phyloP scores from a whole-genome alignment of 2,113 vertebrate species.

The Pangasianodon gigas region DNA sequence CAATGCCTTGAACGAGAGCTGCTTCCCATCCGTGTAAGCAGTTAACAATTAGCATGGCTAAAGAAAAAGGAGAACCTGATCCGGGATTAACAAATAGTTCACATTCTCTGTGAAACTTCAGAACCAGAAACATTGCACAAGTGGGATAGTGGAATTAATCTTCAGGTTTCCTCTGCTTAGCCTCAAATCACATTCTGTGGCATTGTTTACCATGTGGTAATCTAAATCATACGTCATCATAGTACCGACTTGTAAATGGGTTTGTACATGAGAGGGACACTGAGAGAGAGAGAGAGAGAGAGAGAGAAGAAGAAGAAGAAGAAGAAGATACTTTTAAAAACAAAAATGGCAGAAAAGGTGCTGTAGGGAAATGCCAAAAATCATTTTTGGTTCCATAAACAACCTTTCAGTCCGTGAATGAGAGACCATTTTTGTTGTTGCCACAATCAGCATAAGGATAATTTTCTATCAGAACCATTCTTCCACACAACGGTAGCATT shows the following conservation, averaged over 20 bases:
- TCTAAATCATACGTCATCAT: not conserved
- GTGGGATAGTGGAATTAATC: conserved; percentile 15
- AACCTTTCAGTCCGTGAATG: not conserved
- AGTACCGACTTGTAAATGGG: not conserved
- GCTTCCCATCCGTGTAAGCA: not conserved
- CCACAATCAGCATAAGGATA: not conserved
- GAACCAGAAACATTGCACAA: not conserved
- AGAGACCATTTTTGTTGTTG: not conserved
- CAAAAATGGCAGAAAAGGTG: not conserved
- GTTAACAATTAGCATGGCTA: conserved; percentile 19
- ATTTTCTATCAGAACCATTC: too few species aligned
- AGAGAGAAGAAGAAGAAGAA: not conserved
- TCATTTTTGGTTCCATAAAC: not conserved
- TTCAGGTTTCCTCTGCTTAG: not conserved
- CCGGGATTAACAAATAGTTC: not conserved
- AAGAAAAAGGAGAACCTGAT: conserved; percentile 8
- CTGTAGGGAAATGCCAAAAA: not conserved
- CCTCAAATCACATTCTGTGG: conserved; percentile 7
- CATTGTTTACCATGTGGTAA: conserved; percentile 4
- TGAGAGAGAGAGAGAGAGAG: not conserved
- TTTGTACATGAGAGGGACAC: not conserved
- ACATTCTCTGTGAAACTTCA: conserved; percentile 5
- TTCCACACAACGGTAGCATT: too few species aligned
- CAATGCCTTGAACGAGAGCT: not conserved
- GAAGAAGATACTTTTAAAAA: not conserved